Evolutionary conservation across 2,113 vertebrate species (phyloP).

Genomic region (Stegostoma tigrinum): DNA sequence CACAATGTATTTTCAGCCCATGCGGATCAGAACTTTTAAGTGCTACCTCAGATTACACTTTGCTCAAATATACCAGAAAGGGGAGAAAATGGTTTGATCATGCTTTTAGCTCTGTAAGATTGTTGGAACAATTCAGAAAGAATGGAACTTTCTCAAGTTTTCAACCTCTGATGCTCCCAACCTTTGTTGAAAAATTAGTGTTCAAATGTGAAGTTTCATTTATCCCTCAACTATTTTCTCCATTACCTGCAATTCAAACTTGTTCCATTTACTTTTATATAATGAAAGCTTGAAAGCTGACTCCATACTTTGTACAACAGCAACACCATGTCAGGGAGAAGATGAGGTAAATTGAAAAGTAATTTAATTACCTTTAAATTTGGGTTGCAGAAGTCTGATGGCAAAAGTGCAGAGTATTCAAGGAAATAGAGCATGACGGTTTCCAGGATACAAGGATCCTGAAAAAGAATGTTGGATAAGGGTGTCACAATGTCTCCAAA

Average conservation of each 20-base stretch:
- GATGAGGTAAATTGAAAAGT: not conserved
- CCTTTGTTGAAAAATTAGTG: not conserved
- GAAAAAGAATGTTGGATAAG: not conserved
- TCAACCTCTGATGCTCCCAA: not conserved
- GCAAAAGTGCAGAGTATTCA: not conserved
- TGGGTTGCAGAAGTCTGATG: not conserved
- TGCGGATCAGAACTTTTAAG: not conserved
- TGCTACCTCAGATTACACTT: not conserved
- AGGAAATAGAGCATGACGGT: not conserved
- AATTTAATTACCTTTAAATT: not conserved
- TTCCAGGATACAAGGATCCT: not conserved
- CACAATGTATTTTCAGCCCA: not conserved
- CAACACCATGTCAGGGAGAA: not conserved
- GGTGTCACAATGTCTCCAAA: not conserved
- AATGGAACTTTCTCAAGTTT: not conserved
- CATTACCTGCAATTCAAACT: not conserved
- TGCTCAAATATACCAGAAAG: not conserved
- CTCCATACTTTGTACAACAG: not conserved
- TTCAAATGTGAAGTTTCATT: not conserved
- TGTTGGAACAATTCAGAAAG: not conserved
- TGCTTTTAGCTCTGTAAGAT: not conserved
- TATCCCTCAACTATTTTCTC: not conserved
- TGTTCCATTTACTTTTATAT: not conserved
- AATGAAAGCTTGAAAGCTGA: not conserved
- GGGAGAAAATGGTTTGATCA: not conserved